phyloP scores from a whole-genome alignment of 2,113 vertebrate species.

The Chionis minor region DNA sequence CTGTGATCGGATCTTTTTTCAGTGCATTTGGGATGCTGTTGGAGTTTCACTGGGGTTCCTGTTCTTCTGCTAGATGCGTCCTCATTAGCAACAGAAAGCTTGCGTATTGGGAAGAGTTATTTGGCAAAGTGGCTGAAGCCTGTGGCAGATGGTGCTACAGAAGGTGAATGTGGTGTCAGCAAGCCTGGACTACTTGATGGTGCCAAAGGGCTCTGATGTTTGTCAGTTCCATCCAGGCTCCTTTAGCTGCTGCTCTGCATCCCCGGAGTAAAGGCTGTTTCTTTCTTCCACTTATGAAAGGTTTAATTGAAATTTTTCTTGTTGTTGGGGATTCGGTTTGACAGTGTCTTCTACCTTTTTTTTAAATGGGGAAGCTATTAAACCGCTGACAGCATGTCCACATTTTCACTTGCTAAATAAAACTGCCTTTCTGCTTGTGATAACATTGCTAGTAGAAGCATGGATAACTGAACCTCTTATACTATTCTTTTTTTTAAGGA shows the following conservation, averaged over 20 bases:
- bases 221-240: background rate
- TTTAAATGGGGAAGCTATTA: background rate
- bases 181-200: background rate
- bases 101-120: background rate
- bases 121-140: background rate
- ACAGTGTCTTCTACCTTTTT: background rate
- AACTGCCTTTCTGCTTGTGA: background rate
- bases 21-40: background rate
- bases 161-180: background rate
- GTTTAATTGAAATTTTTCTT: background rate
- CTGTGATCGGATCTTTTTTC: background rate
- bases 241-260: background rate
- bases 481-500: background rate
- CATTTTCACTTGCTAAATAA: background rate
- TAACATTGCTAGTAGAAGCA: background rate
- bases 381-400: background rate
- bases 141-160: background rate
- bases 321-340: background rate
- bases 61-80: background rate
- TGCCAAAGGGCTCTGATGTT: background rate
- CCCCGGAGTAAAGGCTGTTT: background rate
- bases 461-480: background rate
- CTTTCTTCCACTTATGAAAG: background rate
- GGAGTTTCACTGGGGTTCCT: background rate
- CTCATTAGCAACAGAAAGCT: background rate